A percentile compares a stretch with the other conserved stretches of the same genome.
These are phyloP conservation scores for Synchiropus splendidus DNA, from an alignment of 2,113 vertebrate genomes.

Conservation along the genomic window DNA sequence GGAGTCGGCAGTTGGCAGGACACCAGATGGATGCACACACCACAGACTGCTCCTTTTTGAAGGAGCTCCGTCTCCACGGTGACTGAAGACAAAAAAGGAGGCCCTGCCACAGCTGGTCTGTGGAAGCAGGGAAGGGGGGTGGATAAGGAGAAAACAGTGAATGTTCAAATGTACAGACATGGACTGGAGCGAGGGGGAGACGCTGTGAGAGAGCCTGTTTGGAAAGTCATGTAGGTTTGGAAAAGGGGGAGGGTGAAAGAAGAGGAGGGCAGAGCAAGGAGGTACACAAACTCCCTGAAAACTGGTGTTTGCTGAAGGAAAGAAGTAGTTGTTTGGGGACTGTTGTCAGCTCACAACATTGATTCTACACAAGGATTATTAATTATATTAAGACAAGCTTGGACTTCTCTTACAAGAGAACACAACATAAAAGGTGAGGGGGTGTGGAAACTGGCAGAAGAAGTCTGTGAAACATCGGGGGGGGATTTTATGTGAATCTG, in stretches of 20 bases:
- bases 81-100: constrained; percentile 56
- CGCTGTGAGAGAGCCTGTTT: constrained; percentile 13
- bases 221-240: constrained; percentile 4
- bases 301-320: constrained; percentile 7
- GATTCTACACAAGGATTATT: no score
- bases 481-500: constrained; percentile 7
- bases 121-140: constrained; percentile 10
- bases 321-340: no score
- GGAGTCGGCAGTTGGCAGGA: constrained; percentile 37
- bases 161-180: constrained; percentile 30
- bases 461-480: constrained; percentile 14
- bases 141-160: constrained; percentile 15
- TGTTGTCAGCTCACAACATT: no score
- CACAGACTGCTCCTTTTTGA: constrained; percentile 24
- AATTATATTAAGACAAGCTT: no score
- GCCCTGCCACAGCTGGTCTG: constrained; percentile 58
- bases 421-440: constrained; percentile 9
- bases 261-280: constrained; percentile 14
- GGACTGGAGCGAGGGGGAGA: constrained; percentile 34
- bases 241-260: constrained; percentile 5
- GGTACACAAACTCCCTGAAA: constrained; percentile 25
- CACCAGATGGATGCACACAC: constrained; percentile 32
- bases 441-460: constrained; percentile 21
- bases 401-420: background rate
- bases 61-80: constrained; percentile 47